Base-by-base conservation (phyloP, 2,797 vertebrate genomes). In the Takifugu ocellatus region DNA sequence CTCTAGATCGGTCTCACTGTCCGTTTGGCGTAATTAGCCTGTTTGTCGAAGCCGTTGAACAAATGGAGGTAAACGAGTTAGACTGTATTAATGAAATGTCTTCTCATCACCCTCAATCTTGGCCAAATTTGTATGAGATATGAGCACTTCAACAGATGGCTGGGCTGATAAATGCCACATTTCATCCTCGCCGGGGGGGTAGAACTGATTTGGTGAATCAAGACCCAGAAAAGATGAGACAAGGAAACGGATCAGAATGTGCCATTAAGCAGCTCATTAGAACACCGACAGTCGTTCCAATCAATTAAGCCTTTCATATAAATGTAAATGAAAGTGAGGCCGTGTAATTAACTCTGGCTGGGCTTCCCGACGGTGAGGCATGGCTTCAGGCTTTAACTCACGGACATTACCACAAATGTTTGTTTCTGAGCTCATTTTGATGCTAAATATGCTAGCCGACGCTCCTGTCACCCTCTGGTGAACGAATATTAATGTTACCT, bases 281-380 rank as follows among this genome's bases (percentile, higher is more conserved):
- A 56, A 81, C 68, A 51, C 60, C 0, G 68, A 64, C 56, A 65
- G 73, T 61, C 31, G 73, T 84, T 86, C 81, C 81, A 72, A 78
- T 84, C 75, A 83, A 79, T 87, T 84, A 78, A 54, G 73, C 73
- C 65, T 74, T 82, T 82, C 81, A 84, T 88, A 85, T 84, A 84
- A 85, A 88, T 87, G 81, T 84, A 83, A 86, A 87, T 87, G 78
- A 54, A 77, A 78, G 73, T 43, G 54, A 47, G 63, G 70, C 65
- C 58, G 45, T 74, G 77, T 84, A 81, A 84, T 85, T 79, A 81
- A 72, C 75, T 82, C 39, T 44, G 71, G 59, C 54, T 62, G 67
- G 71, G 55, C 66, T 33, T 59, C 63, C 12, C 3, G 68, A 65
- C 51, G 31, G 59, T 61, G 61, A 54, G 36, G 26, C 53, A 6